Evolutionary conservation across 1,140 invertebrate genomes (phyloP), one percentile per base, ranked within the genome.

Genomic region (Parasteatoda tepidariorum): DNA sequence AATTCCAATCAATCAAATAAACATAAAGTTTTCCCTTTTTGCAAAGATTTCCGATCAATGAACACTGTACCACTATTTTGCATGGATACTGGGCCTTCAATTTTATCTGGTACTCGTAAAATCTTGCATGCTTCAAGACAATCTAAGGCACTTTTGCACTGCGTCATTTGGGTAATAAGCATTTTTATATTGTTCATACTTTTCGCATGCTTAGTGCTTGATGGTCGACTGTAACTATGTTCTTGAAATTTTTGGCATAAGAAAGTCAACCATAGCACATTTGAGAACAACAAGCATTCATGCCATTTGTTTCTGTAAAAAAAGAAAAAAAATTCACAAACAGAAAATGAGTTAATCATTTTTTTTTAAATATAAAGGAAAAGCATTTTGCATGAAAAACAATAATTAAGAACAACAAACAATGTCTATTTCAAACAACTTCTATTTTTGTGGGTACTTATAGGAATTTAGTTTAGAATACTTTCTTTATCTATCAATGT

Each of bases 241-340:
- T 57, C 54, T 57, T 54, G 9, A 3, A 68, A 3, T 30, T 79
- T 79, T 5, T 34, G 6, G 13, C 76, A 79, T 15, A 79, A 26
- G 38, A 57, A 79, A 18, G 24, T 57, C 6, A 79, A 31, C 76
- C 76, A 79, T 33, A 79, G 48, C 13, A 79, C 48, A 68, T 79
- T 79, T 9, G 76, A 79, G 38, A 57, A 79, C 4, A 79, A 24
- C 15, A 41, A 5, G 11, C 28, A 67, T 18, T 68, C 59, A n/a
- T 79, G 64, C 76, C 76, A 79, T 34, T 68, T 13, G 57, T 79
- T 68, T 7, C 76, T 79, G 59, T 5, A 57, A 67, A 79, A 66
- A n/a, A 59, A 0, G 2, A 59, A 59, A 66, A 18, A 61, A 74
- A 18, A 61, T 18, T 34, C 3, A 38, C 24, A 26, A 38, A 22